These are phyloP conservation scores for Trilocha varians DNA, from an alignment of 2,888 invertebrate genomes.

Conservation along the genomic window DNA sequence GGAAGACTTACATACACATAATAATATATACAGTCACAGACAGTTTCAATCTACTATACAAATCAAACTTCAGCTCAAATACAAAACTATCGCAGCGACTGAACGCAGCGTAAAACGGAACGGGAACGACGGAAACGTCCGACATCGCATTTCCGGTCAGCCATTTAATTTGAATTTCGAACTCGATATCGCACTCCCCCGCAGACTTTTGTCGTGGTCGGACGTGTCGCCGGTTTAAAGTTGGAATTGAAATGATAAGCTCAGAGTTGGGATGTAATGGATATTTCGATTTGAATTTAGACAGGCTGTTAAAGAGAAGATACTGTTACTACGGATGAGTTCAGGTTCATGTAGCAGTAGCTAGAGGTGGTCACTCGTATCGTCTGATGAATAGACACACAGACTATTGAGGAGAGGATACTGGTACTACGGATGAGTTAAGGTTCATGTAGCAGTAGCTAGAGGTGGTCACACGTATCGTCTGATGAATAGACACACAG, in stretches of 20 bases:
- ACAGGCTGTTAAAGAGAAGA: neutral
- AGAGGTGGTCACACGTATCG: no score
- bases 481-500: no score
- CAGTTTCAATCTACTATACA: neutral
- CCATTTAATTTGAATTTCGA: slow-evolving; percentile 66
- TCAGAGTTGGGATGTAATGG: neutral
- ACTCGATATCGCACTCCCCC: slow-evolving; percentile 49
- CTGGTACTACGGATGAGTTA: no score
- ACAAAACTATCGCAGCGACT: slow-evolving; percentile 17
- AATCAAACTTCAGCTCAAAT: slow-evolving; percentile 1
- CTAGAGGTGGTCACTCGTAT: no score
- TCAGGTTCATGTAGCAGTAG: no score
- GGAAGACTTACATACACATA: no score
- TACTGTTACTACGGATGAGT: no score
- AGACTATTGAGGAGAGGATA: no score
- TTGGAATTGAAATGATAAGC: slow-evolving; percentile 37
- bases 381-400: no score
- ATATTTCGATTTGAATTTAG: neutral
- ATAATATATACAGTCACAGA: no score
- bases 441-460: no score
- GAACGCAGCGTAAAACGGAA: slow-evolving; percentile 24
- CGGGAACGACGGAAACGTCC: slow-evolving; percentile 37
- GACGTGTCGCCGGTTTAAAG: slow-evolving; percentile 31
- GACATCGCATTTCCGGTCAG: slow-evolving; percentile 61
- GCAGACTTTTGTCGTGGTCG: slow-evolving; percentile 44